phyloP scores from a whole-genome alignment of 1,140 invertebrate genomes.

The Zaprionus capensis region DNA sequence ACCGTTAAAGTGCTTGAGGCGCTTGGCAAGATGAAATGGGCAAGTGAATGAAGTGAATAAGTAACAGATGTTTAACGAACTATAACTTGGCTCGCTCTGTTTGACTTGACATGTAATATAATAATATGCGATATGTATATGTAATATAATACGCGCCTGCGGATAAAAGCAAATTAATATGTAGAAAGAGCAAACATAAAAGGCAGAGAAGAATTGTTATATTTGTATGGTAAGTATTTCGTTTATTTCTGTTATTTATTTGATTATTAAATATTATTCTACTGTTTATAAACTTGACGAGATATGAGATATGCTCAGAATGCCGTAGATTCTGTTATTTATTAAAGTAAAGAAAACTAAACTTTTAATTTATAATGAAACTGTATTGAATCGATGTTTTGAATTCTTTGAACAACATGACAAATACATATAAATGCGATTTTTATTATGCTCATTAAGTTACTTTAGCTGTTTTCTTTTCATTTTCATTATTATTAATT shows the following conservation, averaged over 20 bases:
- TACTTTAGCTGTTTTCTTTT: no score
- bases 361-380: no score
- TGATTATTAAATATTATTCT: no score
- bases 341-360: no score
- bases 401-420: no score
- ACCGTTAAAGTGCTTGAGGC: conserved; percentile 39
- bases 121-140: conserved; percentile 17
- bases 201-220: no score
- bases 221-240: neutral
- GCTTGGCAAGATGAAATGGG: conserved; percentile 23
- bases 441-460: no score
- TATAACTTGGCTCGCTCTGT: conserved; percentile 13
- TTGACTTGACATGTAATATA: conserved; percentile 6
- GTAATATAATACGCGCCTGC: neutral
- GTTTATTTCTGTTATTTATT: neutral
- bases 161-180: neutral
- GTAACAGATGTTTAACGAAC: conserved; percentile 48
- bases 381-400: no score
- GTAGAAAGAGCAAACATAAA: neutral
- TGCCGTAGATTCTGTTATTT: no score
- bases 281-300: neutral
- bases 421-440: no score
- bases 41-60: conserved; percentile 7
- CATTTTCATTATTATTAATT: no score
- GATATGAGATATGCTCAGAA: no score